Conservation (phyloP, 2,797 vertebrate species). For the Neomorphus geoffroyi region DNA sequence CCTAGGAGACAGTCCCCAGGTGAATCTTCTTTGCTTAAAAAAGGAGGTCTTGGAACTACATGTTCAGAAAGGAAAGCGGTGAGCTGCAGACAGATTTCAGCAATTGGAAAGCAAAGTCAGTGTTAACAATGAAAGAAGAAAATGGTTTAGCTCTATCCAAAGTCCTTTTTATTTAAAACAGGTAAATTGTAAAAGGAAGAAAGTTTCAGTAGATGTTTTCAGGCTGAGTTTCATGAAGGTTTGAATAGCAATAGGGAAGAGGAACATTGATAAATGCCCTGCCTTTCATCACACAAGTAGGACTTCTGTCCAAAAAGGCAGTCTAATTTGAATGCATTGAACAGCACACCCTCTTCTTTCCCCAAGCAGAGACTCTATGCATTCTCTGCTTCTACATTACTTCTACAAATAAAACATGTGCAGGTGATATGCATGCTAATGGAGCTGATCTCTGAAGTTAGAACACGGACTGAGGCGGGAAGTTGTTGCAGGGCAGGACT, state of each 20-base stretch:
- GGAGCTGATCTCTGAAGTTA: conserved; percentile 32
- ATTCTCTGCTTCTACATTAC: conserved; percentile 56
- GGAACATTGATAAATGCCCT: conserved; percentile 70
- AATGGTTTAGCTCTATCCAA: conserved; percentile 49
- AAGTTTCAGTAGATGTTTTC: conserved; percentile 60
- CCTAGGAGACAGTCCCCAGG: conserved; percentile 49
- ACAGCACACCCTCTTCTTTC: conserved; percentile 48
- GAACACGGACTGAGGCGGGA: background rate
- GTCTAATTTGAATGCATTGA: conserved; percentile 72
- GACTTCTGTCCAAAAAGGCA: conserved; percentile 71
- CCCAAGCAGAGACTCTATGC: conserved; percentile 50
- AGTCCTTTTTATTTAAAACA: conserved; percentile 54
- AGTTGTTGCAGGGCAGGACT: conserved; percentile 16
- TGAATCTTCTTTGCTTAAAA: conserved; percentile 60
- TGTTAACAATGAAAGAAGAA: conserved; percentile 56
- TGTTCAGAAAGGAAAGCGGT: conserved; percentile 51
- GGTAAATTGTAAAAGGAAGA: conserved; percentile 14
- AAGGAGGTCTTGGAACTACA: conserved; percentile 65
- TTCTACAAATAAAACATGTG: conserved; percentile 68
- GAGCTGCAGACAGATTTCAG: conserved; percentile 54
- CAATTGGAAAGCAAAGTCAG: conserved; percentile 38
- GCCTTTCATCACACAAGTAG: conserved; percentile 63
- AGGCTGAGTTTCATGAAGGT: conserved; percentile 71
- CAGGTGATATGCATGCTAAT: conserved; percentile 65
- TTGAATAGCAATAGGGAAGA: conserved; percentile 71